Evolutionary conservation across 2,797 vertebrate genomes (phyloP), one percentile per base, ranked within the genome.

Genomic region (Melanotaenia trifasciata): DNA sequence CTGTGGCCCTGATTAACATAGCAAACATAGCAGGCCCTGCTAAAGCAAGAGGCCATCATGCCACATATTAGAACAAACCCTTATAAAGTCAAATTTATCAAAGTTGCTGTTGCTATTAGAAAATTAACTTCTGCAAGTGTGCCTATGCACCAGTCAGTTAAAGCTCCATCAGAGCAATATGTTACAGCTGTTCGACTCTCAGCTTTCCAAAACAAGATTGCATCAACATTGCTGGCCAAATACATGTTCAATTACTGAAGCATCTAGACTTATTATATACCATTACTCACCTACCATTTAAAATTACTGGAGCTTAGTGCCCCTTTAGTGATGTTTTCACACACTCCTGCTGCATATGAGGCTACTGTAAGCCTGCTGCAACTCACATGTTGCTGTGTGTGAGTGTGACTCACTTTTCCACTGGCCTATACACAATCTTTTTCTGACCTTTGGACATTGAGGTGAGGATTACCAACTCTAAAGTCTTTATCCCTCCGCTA

Each of bases 361-460:
- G 72, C 81, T 78, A 59, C 79, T 58, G 72, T 76, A 73, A 88
- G 80, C 87, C 71, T 59, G 38, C 63, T 24, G 26, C 58, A 58
- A 66, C 81, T 84, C 89, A 88, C 82, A 81, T 85, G 84, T 74
- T 74, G 78, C 77, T 58, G 67, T 80, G 76, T 86, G 78, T 78
- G 69, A 84, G 77, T 51, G 65, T 91, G 89, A 93, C 83, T 92
- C 89, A 92, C 40, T 90, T 92, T 94, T 93, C 92, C 88, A 90
- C 73, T 86, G 84, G 67, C 84, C 60, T 59, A 14, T 76, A 80
- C 76, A 79, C 74, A 73, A 83, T 59, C 81, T 88, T 80, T 86
- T 64, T 33, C 83, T 87, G 84, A 81, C 75, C 80, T 88, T 82
- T 84, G 63, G 72, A 79, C 20, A 26, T 33, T 16, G 77, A 90